Evolutionary conservation across 2,797 vertebrate genomes (phyloP).

Genomic region (Pseudomugil tenellus): DNA sequence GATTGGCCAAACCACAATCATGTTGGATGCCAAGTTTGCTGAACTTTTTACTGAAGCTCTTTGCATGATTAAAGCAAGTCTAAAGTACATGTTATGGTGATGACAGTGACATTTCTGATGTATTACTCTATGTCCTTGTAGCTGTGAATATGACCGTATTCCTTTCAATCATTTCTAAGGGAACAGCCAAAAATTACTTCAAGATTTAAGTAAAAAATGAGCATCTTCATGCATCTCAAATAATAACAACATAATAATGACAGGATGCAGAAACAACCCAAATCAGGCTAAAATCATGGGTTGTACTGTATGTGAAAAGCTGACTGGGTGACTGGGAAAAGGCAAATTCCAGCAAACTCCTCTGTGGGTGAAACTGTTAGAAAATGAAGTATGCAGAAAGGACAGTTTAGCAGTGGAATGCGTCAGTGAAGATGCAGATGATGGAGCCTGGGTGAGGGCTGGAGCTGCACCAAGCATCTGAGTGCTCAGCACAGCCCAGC

Average conservation of each 20-base stretch:
- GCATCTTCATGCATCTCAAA: too few species aligned
- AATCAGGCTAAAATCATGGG: too few species aligned
- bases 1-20: background rate
- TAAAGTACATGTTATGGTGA: background rate
- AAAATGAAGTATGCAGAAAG: conserved; percentile 23
- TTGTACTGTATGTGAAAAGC: conserved; percentile 4
- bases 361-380: conserved; percentile 8
- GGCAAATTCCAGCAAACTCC: background rate
- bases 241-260: background rate
- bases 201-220: too few species aligned
- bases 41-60: background rate
- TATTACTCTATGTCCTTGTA: too few species aligned
- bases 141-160: too few species aligned
- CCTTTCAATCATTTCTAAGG: too few species aligned
- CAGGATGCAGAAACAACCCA: background rate
- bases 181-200: too few species aligned
- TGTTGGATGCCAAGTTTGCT: background rate
- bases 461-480: conserved; percentile 49
- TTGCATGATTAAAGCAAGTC: background rate
- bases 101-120: background rate
- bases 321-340: background rate
- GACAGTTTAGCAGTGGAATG: conserved; percentile 39
- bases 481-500: conserved; percentile 46
- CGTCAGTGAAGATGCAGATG: conserved; percentile 54
- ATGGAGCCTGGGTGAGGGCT: conserved; percentile 36